Evolutionary conservation across 1,140 invertebrate species (phyloP).

Genomic region (Pygmarrhopalites habei): DNA sequence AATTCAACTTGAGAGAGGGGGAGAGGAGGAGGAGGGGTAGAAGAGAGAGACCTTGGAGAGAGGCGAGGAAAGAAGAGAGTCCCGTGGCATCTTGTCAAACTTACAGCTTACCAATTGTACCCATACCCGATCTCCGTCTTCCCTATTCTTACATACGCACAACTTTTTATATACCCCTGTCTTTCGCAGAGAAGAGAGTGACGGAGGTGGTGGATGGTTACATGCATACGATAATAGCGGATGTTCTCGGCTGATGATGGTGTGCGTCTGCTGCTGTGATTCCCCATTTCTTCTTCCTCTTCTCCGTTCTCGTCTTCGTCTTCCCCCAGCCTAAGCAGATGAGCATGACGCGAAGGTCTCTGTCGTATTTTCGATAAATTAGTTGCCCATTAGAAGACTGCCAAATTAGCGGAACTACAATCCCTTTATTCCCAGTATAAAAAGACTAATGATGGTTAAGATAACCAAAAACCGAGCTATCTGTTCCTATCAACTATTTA

Average conservation of each 20-base stretch:
- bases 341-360: not conserved
- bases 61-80: too few species aligned
- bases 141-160: not conserved
- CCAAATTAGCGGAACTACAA: constrained; percentile 11
- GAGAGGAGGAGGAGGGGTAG: not conserved
- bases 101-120: not conserved
- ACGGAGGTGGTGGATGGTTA: not conserved
- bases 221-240: too few species aligned
- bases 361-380: constrained; percentile 16
- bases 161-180: not conserved
- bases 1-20: not conserved
- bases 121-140: not conserved
- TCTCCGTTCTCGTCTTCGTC: too few species aligned
- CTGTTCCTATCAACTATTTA: constrained; percentile 7
- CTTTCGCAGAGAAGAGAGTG: not conserved
- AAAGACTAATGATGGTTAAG: constrained; percentile 12
- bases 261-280: too few species aligned
- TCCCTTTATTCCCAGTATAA: not conserved
- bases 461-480: constrained; percentile 5
- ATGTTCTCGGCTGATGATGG: too few species aligned
- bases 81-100: not conserved
- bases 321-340: not conserved
- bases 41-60: not conserved
- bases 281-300: not conserved
- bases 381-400: constrained; percentile 13